phyloP scores from a whole-genome alignment of 2,797 vertebrate genomes.

The Trichosurus vulpecula region DNA sequence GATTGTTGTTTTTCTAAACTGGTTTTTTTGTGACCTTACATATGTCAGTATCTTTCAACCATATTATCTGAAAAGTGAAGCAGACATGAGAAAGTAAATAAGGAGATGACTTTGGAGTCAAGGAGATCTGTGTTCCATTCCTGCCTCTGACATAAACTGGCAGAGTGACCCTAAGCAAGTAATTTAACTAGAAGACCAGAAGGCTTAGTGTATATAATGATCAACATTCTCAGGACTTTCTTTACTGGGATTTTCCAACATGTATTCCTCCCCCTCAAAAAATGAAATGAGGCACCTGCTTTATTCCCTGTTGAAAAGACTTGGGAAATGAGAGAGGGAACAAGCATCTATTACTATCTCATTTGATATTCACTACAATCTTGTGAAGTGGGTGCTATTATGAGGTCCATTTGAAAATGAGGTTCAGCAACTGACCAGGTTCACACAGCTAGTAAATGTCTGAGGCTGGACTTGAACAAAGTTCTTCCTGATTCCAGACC shows the following conservation, averaged over 20 bases:
- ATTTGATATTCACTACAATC: background rate
- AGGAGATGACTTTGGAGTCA: background rate
- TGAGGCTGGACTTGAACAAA: background rate
- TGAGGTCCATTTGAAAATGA: background rate
- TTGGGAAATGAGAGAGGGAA: background rate
- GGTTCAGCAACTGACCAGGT: background rate
- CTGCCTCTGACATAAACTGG: background rate
- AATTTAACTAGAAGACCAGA: background rate
- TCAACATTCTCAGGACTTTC: background rate
- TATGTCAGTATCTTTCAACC: background rate
- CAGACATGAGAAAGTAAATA: background rate
- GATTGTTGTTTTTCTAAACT: background rate
- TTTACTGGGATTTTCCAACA: background rate
- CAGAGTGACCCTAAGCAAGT: background rate
- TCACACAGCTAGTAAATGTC: background rate
- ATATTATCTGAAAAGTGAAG: background rate
- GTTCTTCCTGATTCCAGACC: background rate
- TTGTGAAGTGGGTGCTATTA: background rate
- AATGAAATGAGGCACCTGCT: background rate
- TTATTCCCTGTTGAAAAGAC: background rate
- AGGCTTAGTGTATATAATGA: background rate
- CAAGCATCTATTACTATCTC: background rate
- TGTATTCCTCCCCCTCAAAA: background rate
- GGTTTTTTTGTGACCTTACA: background rate
- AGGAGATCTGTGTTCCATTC: background rate